Percentiles rank a stretch among this genome's conserved stretches.
phyloP scores from a whole-genome alignment of 2,888 invertebrate species.

The Drosophila neotestacea region DNA sequence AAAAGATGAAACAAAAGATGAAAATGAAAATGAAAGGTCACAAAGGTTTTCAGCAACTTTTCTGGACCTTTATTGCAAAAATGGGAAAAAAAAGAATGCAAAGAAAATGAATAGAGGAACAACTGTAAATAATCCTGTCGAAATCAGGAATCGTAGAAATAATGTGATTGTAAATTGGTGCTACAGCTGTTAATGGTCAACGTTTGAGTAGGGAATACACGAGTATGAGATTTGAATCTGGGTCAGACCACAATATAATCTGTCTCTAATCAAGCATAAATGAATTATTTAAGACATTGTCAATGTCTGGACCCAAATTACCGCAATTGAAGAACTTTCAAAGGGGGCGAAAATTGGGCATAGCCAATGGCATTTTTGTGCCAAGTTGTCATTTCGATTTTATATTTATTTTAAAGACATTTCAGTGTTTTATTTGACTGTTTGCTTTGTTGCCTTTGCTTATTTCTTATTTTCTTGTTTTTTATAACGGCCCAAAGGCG shows the following conservation, averaged over 20 bases:
- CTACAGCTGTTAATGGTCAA: constrained; percentile 14
- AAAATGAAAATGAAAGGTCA: no score
- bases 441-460: constrained; percentile 28
- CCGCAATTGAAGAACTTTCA: constrained; percentile 11
- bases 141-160: background rate
- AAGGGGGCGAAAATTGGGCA: background rate
- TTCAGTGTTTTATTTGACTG: constrained; percentile 46
- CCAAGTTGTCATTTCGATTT: constrained; percentile 42
- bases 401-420: constrained; percentile 49
- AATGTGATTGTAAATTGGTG: constrained; percentile 8
- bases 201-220: background rate
- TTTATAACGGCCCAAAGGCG: background rate
- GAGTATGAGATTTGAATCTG: constrained; percentile 8
- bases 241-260: constrained; percentile 33
- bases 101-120: background rate
- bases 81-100: background rate
- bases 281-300: constrained; percentile 44
- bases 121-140: background rate
- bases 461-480: background rate
- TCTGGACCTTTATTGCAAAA: no score
- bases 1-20: no score
- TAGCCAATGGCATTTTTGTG: constrained; percentile 7
- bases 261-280: constrained; percentile 52
- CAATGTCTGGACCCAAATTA: constrained; percentile 18
- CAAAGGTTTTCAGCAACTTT: no score